Conservation (phyloP, 2,888 invertebrate genomes). For the Magallana nippona region DNA sequence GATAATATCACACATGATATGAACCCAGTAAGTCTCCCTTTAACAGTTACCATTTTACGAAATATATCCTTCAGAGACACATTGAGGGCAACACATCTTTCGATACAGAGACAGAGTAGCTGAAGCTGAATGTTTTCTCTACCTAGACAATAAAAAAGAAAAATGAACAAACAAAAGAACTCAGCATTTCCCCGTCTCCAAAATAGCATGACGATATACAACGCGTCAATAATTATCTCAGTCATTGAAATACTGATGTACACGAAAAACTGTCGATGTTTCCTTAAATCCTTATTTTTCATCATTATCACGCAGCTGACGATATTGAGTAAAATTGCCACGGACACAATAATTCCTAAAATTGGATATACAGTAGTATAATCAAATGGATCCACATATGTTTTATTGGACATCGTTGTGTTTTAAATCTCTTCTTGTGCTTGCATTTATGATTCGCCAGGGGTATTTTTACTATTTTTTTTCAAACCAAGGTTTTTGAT, state of each 20-base stretch:
- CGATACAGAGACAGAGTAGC: not conserved
- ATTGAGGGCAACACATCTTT: constrained; percentile 15
- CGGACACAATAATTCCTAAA: not conserved
- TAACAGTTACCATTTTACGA: constrained; percentile 12
- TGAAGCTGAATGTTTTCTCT: not conserved
- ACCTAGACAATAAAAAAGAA: not conserved
- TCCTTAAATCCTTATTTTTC: not conserved
- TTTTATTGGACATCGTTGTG: not conserved
- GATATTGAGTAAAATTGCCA: not conserved
- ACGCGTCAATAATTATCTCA: not conserved
- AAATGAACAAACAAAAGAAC: not conserved
- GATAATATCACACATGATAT: not conserved
- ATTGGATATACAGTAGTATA: not conserved
- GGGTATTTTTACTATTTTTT: too few relatives aligned
- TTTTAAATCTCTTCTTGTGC: too few relatives aligned
- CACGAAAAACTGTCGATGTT: not conserved
- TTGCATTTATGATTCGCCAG: too few relatives aligned
- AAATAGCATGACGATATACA: not conserved
- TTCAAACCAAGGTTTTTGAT: too few relatives aligned
- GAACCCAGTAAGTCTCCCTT: not conserved
- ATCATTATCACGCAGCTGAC: not conserved
- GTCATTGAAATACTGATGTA: not conserved
- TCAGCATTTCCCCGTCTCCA: not conserved
- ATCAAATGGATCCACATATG: not conserved
- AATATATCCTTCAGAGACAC: not conserved